Evolutionary conservation across 2,113 vertebrate species (phyloP).

Genomic region (Burhinus bistriatus): DNA sequence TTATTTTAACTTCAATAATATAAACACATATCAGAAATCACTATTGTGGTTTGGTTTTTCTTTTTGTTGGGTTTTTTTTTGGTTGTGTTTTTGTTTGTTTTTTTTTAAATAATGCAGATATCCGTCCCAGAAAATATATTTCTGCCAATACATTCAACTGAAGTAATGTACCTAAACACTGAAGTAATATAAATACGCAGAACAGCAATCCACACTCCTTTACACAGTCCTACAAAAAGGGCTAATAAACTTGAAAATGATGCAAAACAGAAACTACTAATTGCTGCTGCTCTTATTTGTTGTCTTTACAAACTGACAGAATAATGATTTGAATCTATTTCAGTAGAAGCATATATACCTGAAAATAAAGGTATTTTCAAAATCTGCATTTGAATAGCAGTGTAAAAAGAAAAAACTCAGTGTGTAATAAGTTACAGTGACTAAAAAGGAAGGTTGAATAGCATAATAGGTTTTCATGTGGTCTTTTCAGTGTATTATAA

Average conservation of each 20-base stretch:
- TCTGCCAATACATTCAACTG: neutral
- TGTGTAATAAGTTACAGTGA: neutral
- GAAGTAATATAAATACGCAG: neutral
- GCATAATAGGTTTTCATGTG: neutral
- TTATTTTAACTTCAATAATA: neutral
- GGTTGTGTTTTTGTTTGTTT: too few species aligned
- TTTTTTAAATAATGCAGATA: neutral
- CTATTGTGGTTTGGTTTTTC: neutral
- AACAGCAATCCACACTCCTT: neutral
- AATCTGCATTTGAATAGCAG: neutral
- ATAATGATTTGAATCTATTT: neutral
- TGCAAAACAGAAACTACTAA: neutral
- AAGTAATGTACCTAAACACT: neutral
- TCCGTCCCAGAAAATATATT: neutral
- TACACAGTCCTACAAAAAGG: neutral
- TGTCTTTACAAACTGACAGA: neutral
- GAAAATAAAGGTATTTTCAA: neutral
- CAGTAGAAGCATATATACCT: neutral
- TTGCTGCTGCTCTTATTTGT: neutral
- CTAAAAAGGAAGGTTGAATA: neutral
- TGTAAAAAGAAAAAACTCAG: neutral
- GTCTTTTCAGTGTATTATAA: neutral
- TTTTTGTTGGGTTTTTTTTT: neutral
- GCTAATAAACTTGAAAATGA: neutral
- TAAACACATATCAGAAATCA: neutral